Base-by-base conservation (phyloP, 2,888 invertebrate genomes). In the Cordilura impudica region DNA sequence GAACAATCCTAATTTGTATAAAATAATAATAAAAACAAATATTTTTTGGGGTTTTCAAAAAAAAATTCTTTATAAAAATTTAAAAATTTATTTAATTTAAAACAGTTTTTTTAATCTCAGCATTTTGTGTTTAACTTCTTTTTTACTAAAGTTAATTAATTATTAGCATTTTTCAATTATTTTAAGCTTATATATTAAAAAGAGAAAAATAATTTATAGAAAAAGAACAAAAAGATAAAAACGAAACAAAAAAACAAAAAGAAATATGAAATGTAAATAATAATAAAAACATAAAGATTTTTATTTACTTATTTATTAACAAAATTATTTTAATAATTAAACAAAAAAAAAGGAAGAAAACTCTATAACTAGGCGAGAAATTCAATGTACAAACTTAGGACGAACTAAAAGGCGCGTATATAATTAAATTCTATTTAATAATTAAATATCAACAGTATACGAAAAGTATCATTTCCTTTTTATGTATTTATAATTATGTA, bases 21-120 rank as follows among this genome's bases (percentile, higher is more conserved):
- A 71, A 71, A 83, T 82, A 83, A 85, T 83, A 85, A 85, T 83
- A 84, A 84, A 83, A 83, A 80, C 63, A 72, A 60, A 39, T 43
- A 1, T 18, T 49, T 43, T 47, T 61, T 45, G 45, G 45, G 16
- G 43, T 51, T 69, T 29, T 21, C 31, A 61, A 70, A 72, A 49
- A 58, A 56, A 51, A 18, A 35, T 58, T 29, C 58, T 23, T 76
- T 19, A 43, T 60, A 73, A 76, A 72, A 69, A 66, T 26, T 63
- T 78, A 29, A 7, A n/a, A 81, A 71, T 84, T 82, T 85, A 83
- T 78, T 83, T 81, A 81, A 51, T 80, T 76, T 81, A 81, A 82
- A 83, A 74, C 45, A 29, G 58, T n/a, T 67, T 72, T 63, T 63
- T 78, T 79, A 81, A 71, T 81, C 75, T 82, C 79, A 75, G 47